Conservation (phyloP, 2,797 vertebrate genomes). For the Atherinosoma microstoma region DNA sequence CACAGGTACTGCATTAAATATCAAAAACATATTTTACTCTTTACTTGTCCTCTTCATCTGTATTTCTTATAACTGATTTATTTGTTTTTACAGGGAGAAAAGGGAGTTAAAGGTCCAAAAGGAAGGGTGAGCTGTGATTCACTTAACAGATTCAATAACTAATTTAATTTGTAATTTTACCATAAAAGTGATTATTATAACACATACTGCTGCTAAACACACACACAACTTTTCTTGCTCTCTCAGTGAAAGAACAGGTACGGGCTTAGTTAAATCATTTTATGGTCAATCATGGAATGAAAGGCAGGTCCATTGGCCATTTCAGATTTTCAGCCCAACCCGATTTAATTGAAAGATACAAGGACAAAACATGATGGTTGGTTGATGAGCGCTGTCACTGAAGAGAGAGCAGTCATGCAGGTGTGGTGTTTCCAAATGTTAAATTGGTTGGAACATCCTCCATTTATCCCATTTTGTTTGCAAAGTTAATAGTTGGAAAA, state of each 20-base stretch:
- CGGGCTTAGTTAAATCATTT: not conserved
- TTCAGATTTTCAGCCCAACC: not conserved
- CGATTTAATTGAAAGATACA: not conserved
- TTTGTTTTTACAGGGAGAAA: constrained; percentile 70
- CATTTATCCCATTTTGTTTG: constrained; percentile 24
- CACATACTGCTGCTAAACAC: not conserved
- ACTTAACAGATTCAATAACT: not conserved
- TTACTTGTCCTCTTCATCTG: not conserved
- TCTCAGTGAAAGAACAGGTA: not conserved
- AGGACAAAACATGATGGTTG: not conserved
- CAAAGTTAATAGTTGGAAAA: constrained; percentile 37
- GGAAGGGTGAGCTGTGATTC: constrained; percentile 75
- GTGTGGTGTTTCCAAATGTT: constrained; percentile 18
- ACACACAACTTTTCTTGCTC: not conserved
- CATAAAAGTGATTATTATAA: not conserved
- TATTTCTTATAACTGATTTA: constrained; percentile 12
- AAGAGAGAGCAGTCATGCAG: not conserved
- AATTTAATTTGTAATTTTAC: not conserved
- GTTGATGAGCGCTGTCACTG: constrained; percentile 2
- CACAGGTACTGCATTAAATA: constrained; percentile 67
- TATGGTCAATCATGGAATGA: not conserved
- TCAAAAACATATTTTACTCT: constrained; percentile 13
- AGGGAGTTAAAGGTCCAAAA: constrained; percentile 78
- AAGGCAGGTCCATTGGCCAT: not conserved
- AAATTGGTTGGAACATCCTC: constrained; percentile 4